Evolutionary conservation across 2,113 vertebrate genomes (phyloP).

Genomic region (Porphyrio hochstetteri): DNA sequence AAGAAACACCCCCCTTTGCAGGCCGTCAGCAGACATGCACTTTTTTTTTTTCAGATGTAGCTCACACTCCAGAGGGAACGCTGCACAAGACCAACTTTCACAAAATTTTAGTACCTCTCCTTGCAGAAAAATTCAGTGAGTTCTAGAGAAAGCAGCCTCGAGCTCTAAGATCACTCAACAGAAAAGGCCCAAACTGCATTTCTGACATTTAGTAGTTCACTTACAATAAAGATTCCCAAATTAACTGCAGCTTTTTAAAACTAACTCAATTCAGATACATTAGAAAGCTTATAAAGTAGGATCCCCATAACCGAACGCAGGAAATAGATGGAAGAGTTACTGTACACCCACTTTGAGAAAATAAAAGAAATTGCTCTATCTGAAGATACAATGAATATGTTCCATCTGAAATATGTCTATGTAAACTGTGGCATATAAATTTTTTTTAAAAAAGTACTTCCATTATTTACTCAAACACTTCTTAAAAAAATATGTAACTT

Average conservation of each 20-base stretch:
- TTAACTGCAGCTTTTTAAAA: conserved; percentile 16
- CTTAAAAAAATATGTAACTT: conserved; percentile 78
- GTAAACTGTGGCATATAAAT: conserved; percentile 72
- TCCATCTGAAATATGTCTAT: conserved; percentile 62
- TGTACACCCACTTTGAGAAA: conserved; percentile 46
- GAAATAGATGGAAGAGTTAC: conserved; percentile 50
- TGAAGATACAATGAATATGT: conserved; percentile 1
- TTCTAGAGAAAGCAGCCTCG: conserved; percentile 28
- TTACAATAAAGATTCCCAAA: background rate
- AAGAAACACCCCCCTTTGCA: conserved; percentile 31
- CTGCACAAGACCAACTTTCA: conserved; percentile 1
- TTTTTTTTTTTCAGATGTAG: background rate
- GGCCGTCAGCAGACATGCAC: conserved; percentile 56
- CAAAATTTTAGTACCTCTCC: conserved; percentile 27
- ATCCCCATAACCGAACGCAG: conserved; percentile 54
- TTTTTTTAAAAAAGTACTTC: conserved; percentile 75
- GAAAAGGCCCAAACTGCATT: conserved; percentile 61
- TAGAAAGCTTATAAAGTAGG: conserved; percentile 52
- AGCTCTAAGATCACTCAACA: conserved; percentile 36
- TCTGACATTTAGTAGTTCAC: background rate
- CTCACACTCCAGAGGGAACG: conserved; percentile 23
- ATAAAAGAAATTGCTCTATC: conserved; percentile 47
- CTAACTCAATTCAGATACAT: background rate
- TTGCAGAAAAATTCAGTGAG: conserved; percentile 45
- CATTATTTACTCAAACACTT: conserved; percentile 72